Base-by-base conservation (phyloP, 1,140 invertebrate species). In the Trypoxylus dichotomus region DNA sequence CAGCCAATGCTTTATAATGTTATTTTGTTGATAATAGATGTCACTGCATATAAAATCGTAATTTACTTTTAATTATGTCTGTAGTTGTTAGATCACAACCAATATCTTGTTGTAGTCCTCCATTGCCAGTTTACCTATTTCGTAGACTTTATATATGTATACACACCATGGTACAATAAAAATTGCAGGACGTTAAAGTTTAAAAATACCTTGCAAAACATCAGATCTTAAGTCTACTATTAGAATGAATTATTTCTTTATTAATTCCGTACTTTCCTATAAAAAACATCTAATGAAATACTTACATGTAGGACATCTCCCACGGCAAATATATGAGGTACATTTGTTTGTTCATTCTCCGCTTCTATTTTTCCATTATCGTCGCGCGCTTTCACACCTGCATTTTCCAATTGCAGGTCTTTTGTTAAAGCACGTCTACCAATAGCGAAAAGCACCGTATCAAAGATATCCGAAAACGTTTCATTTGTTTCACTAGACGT, bases 281-380 rank as follows among this genome's bases (percentile, higher is more conserved):
- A 7, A 25, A 19, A 19, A 63, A 63, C n/a, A 63, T 19, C 24
- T 7, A 29, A 6, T 74, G 11, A 6, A 74, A 32, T 75, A 89
- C 83, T 84, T 81, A 86, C 93, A 82, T 96, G 91, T 76, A 98
- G 89, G 81, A 99, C 94, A 90, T 99, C 98, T 24, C 98, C 98
- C 79, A 99, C 94, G 19, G 97, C 97, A 87, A 91, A 97, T 75
- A 99, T 94, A 86, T 98, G 90, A 0, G 92, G 88, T 76, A 98
- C 90, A 87, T 94, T 97, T 0, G 95, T 97, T 84, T 94, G 91
- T 86, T 98, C 97, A 78, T 91, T 88, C 0, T 90, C 87, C 21
- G 80, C 82, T 15, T 91, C 86, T 74, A 95, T 92, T 87, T 95
- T 95, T n/a, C 89, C 90, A 79, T 85, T 89, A 10, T 90, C 88